Base-by-base conservation (phyloP, 2,888 invertebrate species). In the Metacarcinus magister region DNA sequence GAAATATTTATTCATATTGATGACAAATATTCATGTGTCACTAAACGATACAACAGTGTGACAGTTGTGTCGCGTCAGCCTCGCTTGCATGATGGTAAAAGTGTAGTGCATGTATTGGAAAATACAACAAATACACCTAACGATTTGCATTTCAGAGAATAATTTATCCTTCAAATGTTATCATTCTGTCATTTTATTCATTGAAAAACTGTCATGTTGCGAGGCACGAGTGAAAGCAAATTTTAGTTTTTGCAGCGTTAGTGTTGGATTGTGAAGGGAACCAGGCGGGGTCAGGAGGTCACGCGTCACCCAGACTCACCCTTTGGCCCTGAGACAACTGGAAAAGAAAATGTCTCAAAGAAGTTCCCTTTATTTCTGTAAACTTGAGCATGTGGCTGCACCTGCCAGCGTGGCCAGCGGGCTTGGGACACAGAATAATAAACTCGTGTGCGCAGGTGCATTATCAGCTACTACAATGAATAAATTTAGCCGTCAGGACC, bases 301-400 rank as follows among this genome's bases (percentile, higher is more conserved):
- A 8, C 82, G 32, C 32, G 82, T 82, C 82, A 32, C 82, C 28
- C 32, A 32, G 82, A 82, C 32, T 82, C 32, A 82, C 82, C 82
- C 82, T 32, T 5, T 16, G 32, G 13, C 28, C 82, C 28, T 5
- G 82, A 82, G 13, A 32, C 82, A 28, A 82, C 32, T 13, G 82
- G 32, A 82, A 32, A 82, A 28, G 32, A 82, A 82, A 82, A 82
- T 82, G 82, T 82, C 82, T 82, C 82, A 28, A 67, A 32, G 82
- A 82, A 82, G 82, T 82, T 82, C 10, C 32, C 28, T 82, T 82
- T 82, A 32, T 2, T 13, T 82, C 32, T 82, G 32, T 13, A 32
- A 32, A 82, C 82, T 82, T 28, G 82, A 82, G 32, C 4, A 13
- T 32, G 82, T 82, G 82, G 32, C 32, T 32, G 82, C 75, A 82